Conservation (phyloP, 2,113 vertebrate species). For the Ailuropoda melanoleuca region DNA sequence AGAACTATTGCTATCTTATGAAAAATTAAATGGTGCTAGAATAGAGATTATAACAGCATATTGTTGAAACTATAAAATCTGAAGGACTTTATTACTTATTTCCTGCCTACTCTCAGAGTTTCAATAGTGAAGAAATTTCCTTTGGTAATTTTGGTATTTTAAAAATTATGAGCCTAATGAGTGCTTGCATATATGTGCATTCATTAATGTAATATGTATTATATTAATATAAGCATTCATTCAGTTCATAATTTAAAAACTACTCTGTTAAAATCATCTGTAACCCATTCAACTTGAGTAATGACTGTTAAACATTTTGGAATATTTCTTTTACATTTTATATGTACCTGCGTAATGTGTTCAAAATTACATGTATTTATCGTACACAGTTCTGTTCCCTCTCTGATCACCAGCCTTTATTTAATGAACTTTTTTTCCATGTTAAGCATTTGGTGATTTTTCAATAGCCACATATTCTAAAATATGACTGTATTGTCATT, state of each 20-base stretch:
- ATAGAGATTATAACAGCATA: background rate
- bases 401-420: background rate
- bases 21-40: background rate
- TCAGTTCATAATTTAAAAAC: background rate
- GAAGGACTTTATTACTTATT: background rate
- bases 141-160: background rate
- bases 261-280: background rate
- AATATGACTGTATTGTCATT: background rate
- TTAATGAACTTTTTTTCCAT: background rate
- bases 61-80: background rate
- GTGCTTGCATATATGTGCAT: background rate
- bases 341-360: background rate
- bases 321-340: background rate
- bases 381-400: background rate
- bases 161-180: background rate
- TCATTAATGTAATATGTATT: background rate
- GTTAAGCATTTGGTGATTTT: background rate
- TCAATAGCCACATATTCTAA: background rate
- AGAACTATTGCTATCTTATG: background rate
- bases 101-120: background rate
- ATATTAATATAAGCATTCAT: background rate
- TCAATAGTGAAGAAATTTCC: background rate
- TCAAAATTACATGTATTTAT: background rate
- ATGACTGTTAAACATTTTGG: background rate
- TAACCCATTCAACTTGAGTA: background rate